A percentile compares a stretch with the other conserved stretches of the same genome.
Conservation (phyloP, 2,797 vertebrate genomes). For the Jordanella pulchra region DNA sequence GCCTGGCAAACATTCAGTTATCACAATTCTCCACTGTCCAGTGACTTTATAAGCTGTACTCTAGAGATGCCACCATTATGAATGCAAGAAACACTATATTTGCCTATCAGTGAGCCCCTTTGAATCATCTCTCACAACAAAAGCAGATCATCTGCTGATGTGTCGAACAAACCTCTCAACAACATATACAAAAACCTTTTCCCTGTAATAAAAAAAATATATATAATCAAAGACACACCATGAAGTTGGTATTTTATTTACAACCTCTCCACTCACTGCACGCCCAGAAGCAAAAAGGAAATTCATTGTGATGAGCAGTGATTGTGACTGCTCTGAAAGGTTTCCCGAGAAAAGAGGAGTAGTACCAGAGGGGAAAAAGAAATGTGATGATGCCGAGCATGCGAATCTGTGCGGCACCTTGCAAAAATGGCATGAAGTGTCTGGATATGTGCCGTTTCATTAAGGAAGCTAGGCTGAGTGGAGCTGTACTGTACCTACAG, state of each 20-base stretch:
- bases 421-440: slow-evolving; percentile 30
- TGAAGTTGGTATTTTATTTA: slow-evolving; percentile 34
- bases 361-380: slow-evolving; percentile 25
- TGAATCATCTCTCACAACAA: slow-evolving; percentile 19
- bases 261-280: slow-evolving; percentile 15
- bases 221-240: slow-evolving; percentile 33
- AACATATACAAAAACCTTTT: slow-evolving; percentile 17
- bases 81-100: not conserved
- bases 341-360: slow-evolving; percentile 38
- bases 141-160: slow-evolving; percentile 21
- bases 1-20: not conserved
- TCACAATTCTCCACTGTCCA: too few species aligned
- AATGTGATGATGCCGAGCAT: slow-evolving; percentile 5
- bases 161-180: slow-evolving; percentile 44
- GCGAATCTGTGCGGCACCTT: slow-evolving; percentile 23
- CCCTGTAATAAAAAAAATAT: slow-evolving; percentile 20
- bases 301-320: slow-evolving; percentile 43
- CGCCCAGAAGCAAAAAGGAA: slow-evolving; percentile 36
- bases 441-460: slow-evolving; percentile 44
- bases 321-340: slow-evolving; percentile 35
- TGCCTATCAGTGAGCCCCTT: not conserved
- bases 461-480: slow-evolving; percentile 29
- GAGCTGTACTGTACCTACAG: slow-evolving; percentile 31
- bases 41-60: not conserved
- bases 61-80: not conserved